Base-by-base conservation (phyloP, 2,888 invertebrate genomes). In the Lasioglossum marginatum region DNA sequence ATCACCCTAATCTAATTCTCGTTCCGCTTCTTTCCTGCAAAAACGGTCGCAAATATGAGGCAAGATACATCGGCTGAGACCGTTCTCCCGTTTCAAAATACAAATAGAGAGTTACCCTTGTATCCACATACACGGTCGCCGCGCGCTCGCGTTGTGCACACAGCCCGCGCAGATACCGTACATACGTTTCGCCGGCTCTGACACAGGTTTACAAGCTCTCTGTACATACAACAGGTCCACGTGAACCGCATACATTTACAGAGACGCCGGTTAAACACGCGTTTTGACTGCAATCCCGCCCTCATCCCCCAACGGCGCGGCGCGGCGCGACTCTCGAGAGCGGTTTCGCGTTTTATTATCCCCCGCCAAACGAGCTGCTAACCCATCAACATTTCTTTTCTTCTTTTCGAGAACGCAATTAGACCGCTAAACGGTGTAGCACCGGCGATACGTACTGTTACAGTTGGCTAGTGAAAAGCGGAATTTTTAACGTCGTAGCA, bases 41-140 rank as follows among this genome's bases (percentile, higher is more conserved):
- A n/a, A 40, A 37, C 27, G 23, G 31, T 12, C 16, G 31, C 45
- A 63, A 72, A 73, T 40, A 16, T 72, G 23, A 37, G 23, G 6
- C 77, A 34, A 73, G 73, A 66, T 52, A 52, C 66, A 66, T 72
- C 48, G n/a, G 57, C 34, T 70, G n/a, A 16, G 16, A 19, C 66
- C 23, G 31, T 52, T 66, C 72, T 78, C 78, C 72, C 72, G 52
- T 78, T 78, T 73, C 48, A 73, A 77, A 73, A 78, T 66, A 82
- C 66, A 82, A 82, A 78, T 77, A 63, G 31, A 31, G 78, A 68
- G 63, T 78, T 82, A 68, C 66, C 43, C 40, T 43, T 16, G n/a
- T 43, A 81, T 31, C 14, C 6, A 31, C 60, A 31, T 37, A 31
- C 16, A 14, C 60, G 23, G 60, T 6, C n/a, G 31, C 12, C 27